phyloP scores from a whole-genome alignment of 2,797 vertebrate genomes.

The Remorina albescens region DNA sequence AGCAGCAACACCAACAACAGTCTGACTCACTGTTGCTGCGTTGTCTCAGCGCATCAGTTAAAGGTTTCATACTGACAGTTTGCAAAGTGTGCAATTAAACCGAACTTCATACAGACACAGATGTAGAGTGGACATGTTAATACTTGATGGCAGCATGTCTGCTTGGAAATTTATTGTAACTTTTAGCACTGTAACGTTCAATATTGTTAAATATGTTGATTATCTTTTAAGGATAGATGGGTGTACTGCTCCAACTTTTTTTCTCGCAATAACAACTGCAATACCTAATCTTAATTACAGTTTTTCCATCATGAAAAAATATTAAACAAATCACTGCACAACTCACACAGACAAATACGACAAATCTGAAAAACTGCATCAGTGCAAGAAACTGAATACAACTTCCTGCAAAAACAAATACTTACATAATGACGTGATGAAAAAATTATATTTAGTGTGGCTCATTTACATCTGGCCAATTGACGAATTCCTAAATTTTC shows the following conservation, averaged over 20 bases:
- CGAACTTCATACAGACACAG: constrained; percentile 24
- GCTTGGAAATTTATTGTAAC: background rate
- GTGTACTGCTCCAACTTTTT: too few species aligned
- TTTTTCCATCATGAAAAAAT: too few species aligned
- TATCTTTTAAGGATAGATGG: background rate
- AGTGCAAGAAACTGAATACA: background rate
- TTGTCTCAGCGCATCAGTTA: constrained; percentile 66
- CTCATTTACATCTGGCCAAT: background rate
- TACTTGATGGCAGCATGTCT: background rate
- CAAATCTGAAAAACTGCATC: background rate
- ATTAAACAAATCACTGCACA: background rate
- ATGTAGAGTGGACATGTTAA: background rate
- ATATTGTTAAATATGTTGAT: background rate
- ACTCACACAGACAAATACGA: background rate
- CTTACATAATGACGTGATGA: too few species aligned
- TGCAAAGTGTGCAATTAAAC: constrained; percentile 57
- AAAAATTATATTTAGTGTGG: background rate
- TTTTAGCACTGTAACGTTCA: background rate
- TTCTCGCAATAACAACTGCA: background rate
- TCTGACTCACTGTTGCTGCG: constrained; percentile 68
- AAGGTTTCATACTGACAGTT: constrained; percentile 60
- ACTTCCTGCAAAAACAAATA: too few species aligned
- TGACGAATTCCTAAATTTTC: background rate
- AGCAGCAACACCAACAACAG: constrained; percentile 75
- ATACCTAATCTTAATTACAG: background rate